Evolutionary conservation across 2,888 invertebrate genomes (phyloP).

Genomic region (Drosophila greeni): DNA sequence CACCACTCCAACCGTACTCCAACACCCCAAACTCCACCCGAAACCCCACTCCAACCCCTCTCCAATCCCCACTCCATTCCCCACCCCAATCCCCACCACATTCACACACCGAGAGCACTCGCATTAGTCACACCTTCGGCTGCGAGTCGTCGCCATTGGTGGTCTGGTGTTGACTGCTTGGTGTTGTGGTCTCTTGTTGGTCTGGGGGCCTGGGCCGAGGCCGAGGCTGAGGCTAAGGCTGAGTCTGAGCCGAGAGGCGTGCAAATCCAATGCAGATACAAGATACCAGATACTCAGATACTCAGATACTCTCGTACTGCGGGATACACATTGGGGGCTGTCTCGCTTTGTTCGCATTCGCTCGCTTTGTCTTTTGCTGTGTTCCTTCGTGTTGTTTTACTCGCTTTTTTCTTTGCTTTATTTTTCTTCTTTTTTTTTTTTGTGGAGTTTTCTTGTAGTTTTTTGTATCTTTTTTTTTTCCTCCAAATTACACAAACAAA

Average conservation of each 20-base stretch:
- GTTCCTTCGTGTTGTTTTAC: constrained; percentile 20
- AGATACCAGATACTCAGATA: constrained; percentile 44
- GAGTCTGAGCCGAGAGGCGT: constrained; percentile 48
- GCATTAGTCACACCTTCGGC: constrained; percentile 40
- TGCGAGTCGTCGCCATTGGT: constrained; percentile 54
- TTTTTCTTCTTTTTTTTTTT: neutral
- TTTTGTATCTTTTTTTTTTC: constrained; percentile 34
- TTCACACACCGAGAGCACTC: constrained; percentile 39
- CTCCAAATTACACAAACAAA: constrained; percentile 64
- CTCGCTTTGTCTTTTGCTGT: constrained; percentile 19
- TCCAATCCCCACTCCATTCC: neutral
- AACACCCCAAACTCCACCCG: neutral
- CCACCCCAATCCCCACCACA: neutral
- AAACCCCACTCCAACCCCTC: neutral
- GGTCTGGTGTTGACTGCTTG: constrained; percentile 38
- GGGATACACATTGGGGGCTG: constrained; percentile 40
- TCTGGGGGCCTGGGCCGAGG: neutral
- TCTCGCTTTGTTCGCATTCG: constrained; percentile 23
- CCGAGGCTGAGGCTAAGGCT: no score
- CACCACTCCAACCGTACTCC: neutral
- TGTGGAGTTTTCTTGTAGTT: constrained; percentile 9
- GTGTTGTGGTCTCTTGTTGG: constrained; percentile 24
- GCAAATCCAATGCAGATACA: constrained; percentile 53
- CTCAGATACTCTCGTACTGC: constrained; percentile 24
- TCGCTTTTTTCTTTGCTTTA: neutral